Evolutionary conservation across 2,888 invertebrate species (phyloP), one percentile per base, ranked within the genome.

Genomic region (Cephus pulcher): DNA sequence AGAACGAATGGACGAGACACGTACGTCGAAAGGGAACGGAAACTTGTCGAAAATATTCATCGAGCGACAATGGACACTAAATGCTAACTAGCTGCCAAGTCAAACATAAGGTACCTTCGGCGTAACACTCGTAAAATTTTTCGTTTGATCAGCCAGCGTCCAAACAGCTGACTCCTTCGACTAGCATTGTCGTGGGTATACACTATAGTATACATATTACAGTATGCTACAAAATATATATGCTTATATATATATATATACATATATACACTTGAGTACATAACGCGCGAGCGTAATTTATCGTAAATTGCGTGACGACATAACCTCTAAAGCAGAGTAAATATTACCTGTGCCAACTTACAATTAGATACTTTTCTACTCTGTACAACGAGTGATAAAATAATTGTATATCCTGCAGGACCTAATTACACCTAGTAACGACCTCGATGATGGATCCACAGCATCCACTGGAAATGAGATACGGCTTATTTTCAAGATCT

Each of bases 1-100:
- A 56, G 56, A 56, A 56, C 56, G 9, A 23, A 56, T 23, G 40
- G 40, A 6, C 15, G 40, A 40, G 15, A 15, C 40, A 23, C 56
- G 56, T 56, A 73, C 56, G 73, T 76, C 70, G 75, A 69, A 78
- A 76, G 71, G 75, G 75, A 76, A 73, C 73, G 68, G 35, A 32
- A 34, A 71, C 33, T 73, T 78, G 73, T 78, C 78, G 73, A 78
- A 78, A 78, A 78, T 78, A 78, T 76, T 75, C 75, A 37, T 32
- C 73, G 73, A 78, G 75, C 71, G 75, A 78, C 78, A 78, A 78
- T 78, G 75, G 78, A 78, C 69, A 73, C 75, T 34, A 34, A 78
- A 78, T 73, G 73, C 34, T 37, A 35, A 34, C 75, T 75, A 73
- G 78, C 75, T 78, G 78, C 78, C 78, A 78, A 78, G 71, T 32